A percentile compares a stretch with the other conserved stretches of the same genome.
Evolutionary conservation across 1,140 invertebrate genomes (phyloP).

Genomic region (Bradynema listronoti): DNA sequence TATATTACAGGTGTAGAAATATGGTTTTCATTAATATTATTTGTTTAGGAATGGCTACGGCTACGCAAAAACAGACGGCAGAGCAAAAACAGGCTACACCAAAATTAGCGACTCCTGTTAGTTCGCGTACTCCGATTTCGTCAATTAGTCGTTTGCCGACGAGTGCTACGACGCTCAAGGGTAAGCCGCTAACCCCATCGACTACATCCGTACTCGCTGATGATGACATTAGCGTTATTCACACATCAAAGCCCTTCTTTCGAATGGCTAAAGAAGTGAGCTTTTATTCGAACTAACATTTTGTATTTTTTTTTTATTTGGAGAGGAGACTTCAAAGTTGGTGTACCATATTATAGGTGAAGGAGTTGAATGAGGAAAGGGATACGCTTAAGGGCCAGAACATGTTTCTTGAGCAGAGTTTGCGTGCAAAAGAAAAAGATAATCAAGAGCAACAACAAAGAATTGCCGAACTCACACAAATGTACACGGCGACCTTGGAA

Average conservation of each 20-base stretch:
- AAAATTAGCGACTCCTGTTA: neutral
- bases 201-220: neutral
- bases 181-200: neutral
- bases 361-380: slow-evolving; percentile 2
- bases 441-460: neutral
- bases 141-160: no score
- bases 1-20: no score
- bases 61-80: neutral
- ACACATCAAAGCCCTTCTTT: slow-evolving; percentile 3
- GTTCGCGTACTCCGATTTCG: no score
- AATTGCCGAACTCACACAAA: neutral
- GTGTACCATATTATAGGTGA: neutral
- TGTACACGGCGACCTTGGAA: neutral
- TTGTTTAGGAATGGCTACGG: no score
- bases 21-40: no score
- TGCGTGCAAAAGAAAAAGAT: slow-evolving; percentile 2
- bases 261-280: neutral
- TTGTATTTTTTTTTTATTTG: no score
- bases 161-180: slow-evolving; percentile 1
- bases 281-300: neutral
- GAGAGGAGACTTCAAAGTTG: no score
- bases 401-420: neutral
- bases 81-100: neutral
- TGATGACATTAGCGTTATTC: slow-evolving; percentile 3
- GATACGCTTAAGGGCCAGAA: neutral